Conservation (phyloP, 30 jellyfish, hydroid and myxozoan species). For the Chrysaora quinquecirrha region DNA sequence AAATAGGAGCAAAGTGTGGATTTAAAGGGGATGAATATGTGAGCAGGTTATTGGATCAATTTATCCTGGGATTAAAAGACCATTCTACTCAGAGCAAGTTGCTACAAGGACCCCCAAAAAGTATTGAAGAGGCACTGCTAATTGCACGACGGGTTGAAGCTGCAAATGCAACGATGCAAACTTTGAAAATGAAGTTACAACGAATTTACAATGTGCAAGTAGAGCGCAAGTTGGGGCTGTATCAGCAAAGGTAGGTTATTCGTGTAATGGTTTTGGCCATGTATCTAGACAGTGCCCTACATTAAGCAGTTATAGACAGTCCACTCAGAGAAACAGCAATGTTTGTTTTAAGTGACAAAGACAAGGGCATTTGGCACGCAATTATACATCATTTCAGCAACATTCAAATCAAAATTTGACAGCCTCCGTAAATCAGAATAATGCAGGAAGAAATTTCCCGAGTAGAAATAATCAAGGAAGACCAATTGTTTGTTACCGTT, state of each 20-base stretch:
- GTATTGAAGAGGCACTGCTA: background rate
- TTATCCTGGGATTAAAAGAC: background rate
- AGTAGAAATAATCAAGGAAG: background rate
- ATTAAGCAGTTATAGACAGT: background rate
- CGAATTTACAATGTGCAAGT: background rate
- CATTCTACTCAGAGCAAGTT: background rate
- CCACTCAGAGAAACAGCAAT: background rate
- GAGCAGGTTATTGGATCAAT: background rate
- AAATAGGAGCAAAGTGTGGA: background rate
- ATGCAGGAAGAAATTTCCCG: too few species aligned
- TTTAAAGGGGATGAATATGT: background rate
- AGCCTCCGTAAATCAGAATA: too few species aligned
- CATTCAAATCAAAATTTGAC: too few species aligned
- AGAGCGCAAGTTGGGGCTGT: too few species aligned
- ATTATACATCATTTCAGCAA: too few species aligned
- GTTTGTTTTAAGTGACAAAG: background rate
- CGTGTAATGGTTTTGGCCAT: background rate
- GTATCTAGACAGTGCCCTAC: background rate
- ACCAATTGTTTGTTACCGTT: background rate
- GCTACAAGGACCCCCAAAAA: background rate
- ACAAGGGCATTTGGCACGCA: background rate
- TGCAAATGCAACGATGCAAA: background rate
- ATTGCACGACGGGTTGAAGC: background rate
- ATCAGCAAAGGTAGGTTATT: too few species aligned
- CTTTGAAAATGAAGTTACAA: background rate